Evolutionary conservation across 2,797 vertebrate genomes (phyloP), one percentile per base, ranked within the genome.

Genomic region (Tiaroga cobitis): DNA sequence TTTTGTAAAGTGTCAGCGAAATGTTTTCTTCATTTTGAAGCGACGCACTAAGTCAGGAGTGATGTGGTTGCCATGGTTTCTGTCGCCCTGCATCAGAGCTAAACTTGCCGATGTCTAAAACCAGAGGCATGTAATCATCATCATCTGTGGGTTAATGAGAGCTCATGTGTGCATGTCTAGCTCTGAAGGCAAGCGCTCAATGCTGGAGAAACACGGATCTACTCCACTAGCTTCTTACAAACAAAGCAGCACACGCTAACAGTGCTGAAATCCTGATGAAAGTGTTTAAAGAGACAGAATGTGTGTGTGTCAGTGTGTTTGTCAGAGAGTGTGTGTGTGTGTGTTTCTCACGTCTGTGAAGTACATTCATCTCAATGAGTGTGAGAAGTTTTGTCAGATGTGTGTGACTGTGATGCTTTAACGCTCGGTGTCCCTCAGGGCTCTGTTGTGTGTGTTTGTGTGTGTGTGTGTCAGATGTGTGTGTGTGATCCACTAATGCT

Each of bases 61-160:
- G 80, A 81, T 81, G 80, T 24, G 11, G 80, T 81, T 70, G 67
- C 67, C 80, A 70, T 70, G 67, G 80, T 70, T 70, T 26, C 80
- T 41, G 34, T 72, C 49, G 3, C 29, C n/a, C 16, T 29, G n/a
- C 34, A 56, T 54, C 37, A 46, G 13, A 26, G 15, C 24, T 59
- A 24, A 59, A 59, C 54, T n/a, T n/a, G 21, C 21, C 24, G 10
- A 59, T 1, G 32, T 80, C 61, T 46, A 6, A 67, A 41, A n/a
- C 34, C 37, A 61, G 37, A 63, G 37, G 54, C 56, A 26, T 81
- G 65, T 81, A 54, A 72, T 81, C 34, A 29, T 56, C 37, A 29
- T 37, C 15, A 46, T 46, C 43, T 72, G 65, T 8, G 80, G 80
- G 21, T 70, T 72, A 56, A 81, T 81, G 59, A 72, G 49, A 11